phyloP scores from a whole-genome alignment of 2,113 vertebrate species.

The Zootoca vivipara region DNA sequence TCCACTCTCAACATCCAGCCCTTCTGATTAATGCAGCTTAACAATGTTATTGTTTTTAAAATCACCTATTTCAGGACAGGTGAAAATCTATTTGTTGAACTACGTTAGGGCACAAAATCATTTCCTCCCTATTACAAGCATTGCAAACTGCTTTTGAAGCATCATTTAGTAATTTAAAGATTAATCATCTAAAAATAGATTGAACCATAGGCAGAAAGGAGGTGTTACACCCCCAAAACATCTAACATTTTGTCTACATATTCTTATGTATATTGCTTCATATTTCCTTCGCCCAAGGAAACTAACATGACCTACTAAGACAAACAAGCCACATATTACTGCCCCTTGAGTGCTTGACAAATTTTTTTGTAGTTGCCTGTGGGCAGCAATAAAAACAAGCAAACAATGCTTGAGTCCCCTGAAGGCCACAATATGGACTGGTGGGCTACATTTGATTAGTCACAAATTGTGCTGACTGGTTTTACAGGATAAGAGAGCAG shows the following conservation, averaged over 20 bases:
- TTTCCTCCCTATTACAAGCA: background rate
- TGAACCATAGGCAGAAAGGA: background rate
- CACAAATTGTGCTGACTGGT: background rate
- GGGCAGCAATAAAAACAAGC: background rate
- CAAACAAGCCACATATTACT: background rate
- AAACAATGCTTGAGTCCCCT: background rate
- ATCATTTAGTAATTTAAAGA: background rate
- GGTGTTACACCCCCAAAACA: background rate
- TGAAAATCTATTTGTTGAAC: background rate
- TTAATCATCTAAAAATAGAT: accelerated
- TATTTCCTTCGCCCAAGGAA: background rate
- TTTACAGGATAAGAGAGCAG: background rate
- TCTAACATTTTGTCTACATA: background rate
- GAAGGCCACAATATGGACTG: background rate
- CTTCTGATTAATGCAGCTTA: background rate
- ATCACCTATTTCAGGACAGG: background rate
- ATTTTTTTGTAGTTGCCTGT: background rate
- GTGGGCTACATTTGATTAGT: background rate
- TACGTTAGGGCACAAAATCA: background rate
- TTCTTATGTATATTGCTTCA: background rate
- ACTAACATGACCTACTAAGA: background rate
- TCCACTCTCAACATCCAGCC: background rate
- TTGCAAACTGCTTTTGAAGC: background rate
- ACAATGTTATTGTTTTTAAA: background rate
- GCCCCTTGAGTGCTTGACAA: background rate